Percentiles rank a stretch among this genome's conserved stretches.
Evolutionary conservation across 2,888 invertebrate genomes (phyloP).

Genomic region (Ectobius pallidus): DNA sequence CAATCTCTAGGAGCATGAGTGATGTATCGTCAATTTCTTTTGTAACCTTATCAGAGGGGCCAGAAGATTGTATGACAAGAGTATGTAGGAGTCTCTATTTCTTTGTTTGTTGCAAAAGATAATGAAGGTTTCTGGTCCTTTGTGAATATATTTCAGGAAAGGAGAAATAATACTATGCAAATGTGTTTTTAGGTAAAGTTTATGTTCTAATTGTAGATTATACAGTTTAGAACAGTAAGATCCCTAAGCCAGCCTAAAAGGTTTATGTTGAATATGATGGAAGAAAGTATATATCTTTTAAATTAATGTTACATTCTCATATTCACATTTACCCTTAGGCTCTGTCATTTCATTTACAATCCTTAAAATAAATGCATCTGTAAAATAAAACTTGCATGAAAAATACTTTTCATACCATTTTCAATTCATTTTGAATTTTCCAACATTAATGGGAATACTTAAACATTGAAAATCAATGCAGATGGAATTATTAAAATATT

Average conservation of each 20-base stretch:
- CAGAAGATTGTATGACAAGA: too few species aligned
- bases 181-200: slow-evolving; percentile 1
- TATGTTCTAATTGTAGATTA: slow-evolving; percentile 27
- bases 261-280: slow-evolving; percentile 15
- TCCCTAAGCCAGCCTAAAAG: slow-evolving; percentile 18
- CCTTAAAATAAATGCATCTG: neutral
- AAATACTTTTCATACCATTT: neutral
- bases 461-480: neutral
- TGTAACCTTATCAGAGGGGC: too few species aligned
- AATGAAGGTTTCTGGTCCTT: too few species aligned
- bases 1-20: too few species aligned
- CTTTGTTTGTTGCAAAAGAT: too few species aligned
- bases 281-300: slow-evolving; percentile 6
- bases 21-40: too few species aligned
- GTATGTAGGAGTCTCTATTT: too few species aligned
- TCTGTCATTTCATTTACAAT: neutral
- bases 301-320: slow-evolving; percentile 4
- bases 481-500: neutral
- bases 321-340: neutral
- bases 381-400: neutral
- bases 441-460: neutral
- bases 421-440: neutral
- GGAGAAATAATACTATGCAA: too few species aligned
- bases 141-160: too few species aligned
- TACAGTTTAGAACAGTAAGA: slow-evolving; percentile 29